These are phyloP conservation scores for Beris morrisii DNA, from an alignment of 2,888 invertebrate genomes.

Conservation along the genomic window DNA sequence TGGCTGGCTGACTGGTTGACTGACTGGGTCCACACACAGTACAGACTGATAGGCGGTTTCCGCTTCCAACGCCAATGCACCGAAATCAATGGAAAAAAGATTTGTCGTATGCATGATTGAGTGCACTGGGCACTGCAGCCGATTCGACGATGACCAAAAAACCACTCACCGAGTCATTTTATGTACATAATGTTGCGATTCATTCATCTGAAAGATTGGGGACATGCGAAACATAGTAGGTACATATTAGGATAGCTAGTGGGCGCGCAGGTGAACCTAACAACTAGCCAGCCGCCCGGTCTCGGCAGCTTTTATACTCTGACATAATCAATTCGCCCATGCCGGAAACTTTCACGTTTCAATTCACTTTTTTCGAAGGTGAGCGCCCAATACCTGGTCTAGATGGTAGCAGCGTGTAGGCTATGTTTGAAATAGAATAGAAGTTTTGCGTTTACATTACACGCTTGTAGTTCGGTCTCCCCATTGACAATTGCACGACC, in stretches of 20 bases:
- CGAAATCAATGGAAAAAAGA: slow-evolving; percentile 28
- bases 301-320: not conserved
- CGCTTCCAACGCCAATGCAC: slow-evolving; percentile 28
- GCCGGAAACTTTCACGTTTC: no score
- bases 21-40: slow-evolving; percentile 8
- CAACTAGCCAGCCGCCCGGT: not conserved
- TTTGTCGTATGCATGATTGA: slow-evolving; percentile 29
- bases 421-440: no score
- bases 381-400: no score
- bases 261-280: slow-evolving; percentile 28
- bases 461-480: no score
- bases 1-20: not conserved
- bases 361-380: no score
- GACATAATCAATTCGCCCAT: no score
- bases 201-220: slow-evolving; percentile 21
- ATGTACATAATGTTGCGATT: not conserved
- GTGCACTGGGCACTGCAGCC: slow-evolving; percentile 2
- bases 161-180: not conserved
- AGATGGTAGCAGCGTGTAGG: no score
- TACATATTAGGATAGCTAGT: slow-evolving; percentile 6
- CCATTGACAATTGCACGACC: no score
- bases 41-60: slow-evolving; percentile 29
- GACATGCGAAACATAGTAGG: slow-evolving; percentile 14
- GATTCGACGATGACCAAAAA: slow-evolving; percentile 5
- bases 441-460: no score